phyloP scores from a whole-genome alignment of 2,113 vertebrate genomes.

The Psephotus haematonotus region DNA sequence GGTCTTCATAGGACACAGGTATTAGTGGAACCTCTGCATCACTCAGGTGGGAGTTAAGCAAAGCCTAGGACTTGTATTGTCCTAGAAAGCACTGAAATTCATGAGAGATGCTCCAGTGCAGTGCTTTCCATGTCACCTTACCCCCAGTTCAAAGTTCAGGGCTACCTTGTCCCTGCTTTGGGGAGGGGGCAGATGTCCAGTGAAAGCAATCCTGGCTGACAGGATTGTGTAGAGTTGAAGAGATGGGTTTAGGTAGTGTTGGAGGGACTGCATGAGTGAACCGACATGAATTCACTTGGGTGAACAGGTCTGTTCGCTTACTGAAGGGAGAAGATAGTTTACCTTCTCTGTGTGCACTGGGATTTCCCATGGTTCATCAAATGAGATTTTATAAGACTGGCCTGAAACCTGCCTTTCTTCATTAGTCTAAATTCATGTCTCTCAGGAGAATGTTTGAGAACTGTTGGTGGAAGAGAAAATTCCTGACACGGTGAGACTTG shows the following conservation, averaged over 20 bases:
- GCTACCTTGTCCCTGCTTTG: not conserved
- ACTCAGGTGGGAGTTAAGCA: not conserved
- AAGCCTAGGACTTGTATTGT: not conserved
- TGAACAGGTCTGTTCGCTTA: not conserved
- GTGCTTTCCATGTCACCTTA: fast-evolving
- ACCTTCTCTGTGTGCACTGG: not conserved
- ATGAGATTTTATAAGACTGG: not conserved
- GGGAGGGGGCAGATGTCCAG: not conserved
- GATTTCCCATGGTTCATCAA: not conserved
- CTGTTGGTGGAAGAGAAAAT: not conserved
- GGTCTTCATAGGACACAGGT: not conserved
- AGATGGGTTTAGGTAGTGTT: not conserved
- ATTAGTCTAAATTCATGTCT: not conserved
- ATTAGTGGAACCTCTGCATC: not conserved
- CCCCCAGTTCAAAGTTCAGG: not conserved
- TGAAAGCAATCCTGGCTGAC: not conserved
- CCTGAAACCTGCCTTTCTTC: not conserved
- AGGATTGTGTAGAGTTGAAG: not conserved
- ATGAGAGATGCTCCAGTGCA: not conserved
- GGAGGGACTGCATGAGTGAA: not conserved
- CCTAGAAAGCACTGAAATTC: not conserved
- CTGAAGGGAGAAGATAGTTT: not conserved
- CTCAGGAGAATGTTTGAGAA: not conserved
- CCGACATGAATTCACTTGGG: not conserved
- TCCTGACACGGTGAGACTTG: not conserved